Evolutionary conservation across 2,888 invertebrate species (phyloP), one percentile per base, ranked within the genome.

Genomic region (Operophtera brumata): DNA sequence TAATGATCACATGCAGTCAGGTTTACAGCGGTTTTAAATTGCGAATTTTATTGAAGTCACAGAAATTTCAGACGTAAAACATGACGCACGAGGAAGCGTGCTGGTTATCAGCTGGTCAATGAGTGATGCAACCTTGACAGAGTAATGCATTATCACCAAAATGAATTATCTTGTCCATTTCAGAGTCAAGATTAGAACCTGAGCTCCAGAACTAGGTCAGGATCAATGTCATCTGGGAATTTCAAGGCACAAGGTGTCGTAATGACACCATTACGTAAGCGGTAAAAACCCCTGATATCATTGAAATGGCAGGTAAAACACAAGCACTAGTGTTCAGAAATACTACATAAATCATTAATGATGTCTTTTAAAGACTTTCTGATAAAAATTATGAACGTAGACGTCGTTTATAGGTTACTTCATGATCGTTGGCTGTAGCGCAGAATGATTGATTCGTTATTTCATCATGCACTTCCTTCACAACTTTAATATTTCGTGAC

Each of bases 231-330:
- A 86, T 59, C 62, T 59, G 71, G 73, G 77, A 78, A 74, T 79
- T 78, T 74, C 79, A 78, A 80, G 77, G 75, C 71, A 65, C 75
- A 75, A 78, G 74, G 80, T 82, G 80, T 78, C 82, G 80, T 86
- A 80, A 84, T 77, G 79, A 73, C 70, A 77, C 66, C 64, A 75
- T 87, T 90, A 90, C 88, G 88, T 90, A 90, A 90, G 83, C 64
- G 53, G 57, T 48, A 64, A 67, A 72, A 73, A 64, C 1, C 26
- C 1, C 39, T 42, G 36, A 13, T 41, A 49, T 14, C n/a, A 36
- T 5, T 10, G 26, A 30, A 39, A 52, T 42, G 10, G 7, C 42
- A 9, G 7, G n/a, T 11, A n/a, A 36, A 42, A 30, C 43, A 32
- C 42, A 25, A 20, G 8, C 9, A 35, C 32, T 13, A 40, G 2